A percentile compares a stretch with the other conserved stretches of the same genome.
Conservation (phyloP, 2,888 invertebrate genomes). For the Drosophila subsilvestris region DNA sequence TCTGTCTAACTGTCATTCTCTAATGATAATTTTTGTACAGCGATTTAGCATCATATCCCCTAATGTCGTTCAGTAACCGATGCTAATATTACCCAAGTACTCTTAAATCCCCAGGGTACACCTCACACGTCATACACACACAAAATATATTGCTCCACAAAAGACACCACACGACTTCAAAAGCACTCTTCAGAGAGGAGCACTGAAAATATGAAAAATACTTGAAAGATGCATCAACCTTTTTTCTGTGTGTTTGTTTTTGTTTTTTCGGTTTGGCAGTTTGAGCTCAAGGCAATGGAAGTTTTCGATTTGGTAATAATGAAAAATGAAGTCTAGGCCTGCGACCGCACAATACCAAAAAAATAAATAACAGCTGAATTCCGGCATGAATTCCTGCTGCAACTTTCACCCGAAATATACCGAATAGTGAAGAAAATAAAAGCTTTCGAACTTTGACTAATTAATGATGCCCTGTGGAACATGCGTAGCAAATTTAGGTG, state of each 20-base stretch:
- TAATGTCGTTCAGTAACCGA: not conserved
- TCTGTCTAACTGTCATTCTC: not conserved
- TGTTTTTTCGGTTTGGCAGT: constrained; percentile 64
- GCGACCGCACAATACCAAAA: constrained; percentile 16
- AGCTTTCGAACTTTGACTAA: constrained; percentile 55
- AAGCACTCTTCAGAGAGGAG: constrained; percentile 35
- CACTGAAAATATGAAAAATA: constrained; percentile 41
- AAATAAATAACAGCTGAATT: constrained; percentile 22
- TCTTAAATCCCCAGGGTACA: constrained; percentile 14
- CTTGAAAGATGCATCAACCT: constrained; percentile 45
- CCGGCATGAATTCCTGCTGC: constrained; percentile 25
- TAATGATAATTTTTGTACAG: not conserved
- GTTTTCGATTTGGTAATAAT: constrained; percentile 54
- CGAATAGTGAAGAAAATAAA: not conserved
- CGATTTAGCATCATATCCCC: no score
- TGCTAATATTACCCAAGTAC: not conserved
- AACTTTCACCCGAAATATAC: constrained; percentile 59
- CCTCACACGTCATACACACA: constrained; percentile 3
- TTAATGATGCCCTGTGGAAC: constrained; percentile 68
- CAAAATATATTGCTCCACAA: constrained; percentile 32
- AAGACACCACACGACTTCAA: constrained; percentile 26
- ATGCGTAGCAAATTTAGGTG: constrained; percentile 70
- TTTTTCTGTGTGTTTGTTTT: not conserved
- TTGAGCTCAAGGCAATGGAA: constrained; percentile 76
- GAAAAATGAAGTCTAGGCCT: constrained; percentile 59